Conservation (phyloP, 2,888 invertebrate genomes). For the Cryptus armator region DNA sequence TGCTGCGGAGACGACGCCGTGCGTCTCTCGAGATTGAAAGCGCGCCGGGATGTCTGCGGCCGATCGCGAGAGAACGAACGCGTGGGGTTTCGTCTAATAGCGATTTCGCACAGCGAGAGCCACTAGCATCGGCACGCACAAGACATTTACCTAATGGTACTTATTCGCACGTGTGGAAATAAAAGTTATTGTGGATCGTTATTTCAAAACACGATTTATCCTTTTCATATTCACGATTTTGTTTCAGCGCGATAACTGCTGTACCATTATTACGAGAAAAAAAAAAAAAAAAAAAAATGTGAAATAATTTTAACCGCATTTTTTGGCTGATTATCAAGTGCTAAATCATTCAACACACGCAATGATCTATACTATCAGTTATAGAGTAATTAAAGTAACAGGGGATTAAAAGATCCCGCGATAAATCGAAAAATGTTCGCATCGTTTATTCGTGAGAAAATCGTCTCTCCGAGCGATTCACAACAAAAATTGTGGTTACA, state of each 20-base stretch:
- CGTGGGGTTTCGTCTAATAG: slow-evolving; percentile 58
- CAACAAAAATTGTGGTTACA: too few relatives aligned
- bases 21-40: slow-evolving; percentile 63
- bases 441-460: slow-evolving; percentile 30
- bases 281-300: background rate
- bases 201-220: too few relatives aligned
- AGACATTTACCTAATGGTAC: background rate
- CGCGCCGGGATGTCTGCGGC: slow-evolving; percentile 58
- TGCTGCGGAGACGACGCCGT: background rate
- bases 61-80: background rate
- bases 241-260: too few relatives aligned
- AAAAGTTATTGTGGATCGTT: too few relatives aligned
- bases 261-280: too few relatives aligned
- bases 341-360: background rate
- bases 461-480: slow-evolving; percentile 5
- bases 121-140: slow-evolving; percentile 12
- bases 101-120: slow-evolving; percentile 62
- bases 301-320: background rate
- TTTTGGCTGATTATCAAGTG: background rate
- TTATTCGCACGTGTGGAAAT: background rate
- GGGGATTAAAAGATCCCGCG: slow-evolving; percentile 3
- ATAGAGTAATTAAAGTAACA: background rate
- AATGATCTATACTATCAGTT: background rate
- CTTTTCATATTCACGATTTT: too few relatives aligned
- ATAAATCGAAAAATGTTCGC: slow-evolving; percentile 31